Percentiles rank a stretch among this genome's conserved stretches.
Conservation (phyloP, 2,888 invertebrate genomes). For the Deilephila elpenor region DNA sequence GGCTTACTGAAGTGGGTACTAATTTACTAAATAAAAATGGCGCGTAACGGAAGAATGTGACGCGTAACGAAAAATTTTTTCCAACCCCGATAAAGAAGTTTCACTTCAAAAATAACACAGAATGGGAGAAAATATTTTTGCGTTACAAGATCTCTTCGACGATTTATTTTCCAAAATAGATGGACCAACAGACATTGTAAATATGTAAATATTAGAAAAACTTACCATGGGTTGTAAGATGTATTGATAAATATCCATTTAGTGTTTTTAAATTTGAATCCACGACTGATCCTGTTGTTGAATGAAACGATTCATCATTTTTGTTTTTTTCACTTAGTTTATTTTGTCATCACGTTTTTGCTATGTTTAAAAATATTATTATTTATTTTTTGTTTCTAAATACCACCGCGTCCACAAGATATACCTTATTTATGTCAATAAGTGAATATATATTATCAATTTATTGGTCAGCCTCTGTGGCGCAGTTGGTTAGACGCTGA, state of each 20-base stretch:
- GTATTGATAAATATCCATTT: slow-evolving; percentile 40
- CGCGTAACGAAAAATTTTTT: no score
- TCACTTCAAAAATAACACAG: no score
- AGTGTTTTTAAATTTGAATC: slow-evolving; percentile 47
- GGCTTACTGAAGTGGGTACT: no score
- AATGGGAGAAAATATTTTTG: slow-evolving; percentile 7
- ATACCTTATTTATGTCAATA: no score
- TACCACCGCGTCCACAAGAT: neutral
- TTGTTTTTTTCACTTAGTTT: neutral
- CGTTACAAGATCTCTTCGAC: slow-evolving; percentile 35
- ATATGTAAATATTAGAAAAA: slow-evolving; percentile 80
- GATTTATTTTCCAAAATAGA: slow-evolving; percentile 71
- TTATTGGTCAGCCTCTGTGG: no score
- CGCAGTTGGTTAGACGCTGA: no score
- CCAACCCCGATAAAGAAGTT: no score
- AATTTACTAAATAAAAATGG: no score
- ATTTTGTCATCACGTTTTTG: neutral
- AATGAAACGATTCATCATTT: slow-evolving; percentile 22
- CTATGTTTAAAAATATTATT: neutral
- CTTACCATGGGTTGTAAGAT: slow-evolving; percentile 76
- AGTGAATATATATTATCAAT: neutral
- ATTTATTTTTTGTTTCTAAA: neutral
- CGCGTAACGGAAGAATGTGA: no score
- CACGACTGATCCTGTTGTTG: slow-evolving; percentile 56
- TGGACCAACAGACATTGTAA: slow-evolving; percentile 82